phyloP scores from a whole-genome alignment of 2,888 invertebrate species.

The Polyommatus icarus region DNA sequence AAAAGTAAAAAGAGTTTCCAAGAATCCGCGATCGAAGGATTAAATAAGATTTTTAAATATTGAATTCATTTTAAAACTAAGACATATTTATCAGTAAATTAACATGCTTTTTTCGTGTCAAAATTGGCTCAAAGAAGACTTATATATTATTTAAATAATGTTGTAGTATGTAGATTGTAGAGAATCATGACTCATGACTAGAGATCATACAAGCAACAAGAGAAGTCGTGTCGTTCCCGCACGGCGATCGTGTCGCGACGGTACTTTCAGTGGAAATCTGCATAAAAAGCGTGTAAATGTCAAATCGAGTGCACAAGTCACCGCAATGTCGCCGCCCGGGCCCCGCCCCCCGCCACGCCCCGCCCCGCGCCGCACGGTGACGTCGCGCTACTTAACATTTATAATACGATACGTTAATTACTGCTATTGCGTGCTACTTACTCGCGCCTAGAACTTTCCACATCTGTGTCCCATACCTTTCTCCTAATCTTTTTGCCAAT shows the following conservation, averaged over 20 bases:
- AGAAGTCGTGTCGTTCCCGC: neutral
- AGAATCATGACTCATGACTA: neutral
- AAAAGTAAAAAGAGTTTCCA: too few species aligned
- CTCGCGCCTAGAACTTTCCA: slow-evolving; percentile 28
- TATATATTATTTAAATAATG: neutral
- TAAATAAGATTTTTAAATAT: too few species aligned
- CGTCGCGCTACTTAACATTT: slow-evolving; percentile 32
- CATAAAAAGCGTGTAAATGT: slow-evolving; percentile 47
- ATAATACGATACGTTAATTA: slow-evolving; percentile 27
- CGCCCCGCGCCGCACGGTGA: neutral
- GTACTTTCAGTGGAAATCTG: slow-evolving; percentile 45
- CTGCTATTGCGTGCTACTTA: slow-evolving; percentile 33
- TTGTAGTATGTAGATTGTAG: neutral
- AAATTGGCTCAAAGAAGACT: too few species aligned
- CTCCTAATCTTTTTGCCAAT: neutral
- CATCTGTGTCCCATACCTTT: neutral
- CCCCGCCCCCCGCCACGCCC: slow-evolving; percentile 8
- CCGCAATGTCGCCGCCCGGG: slow-evolving; percentile 42
- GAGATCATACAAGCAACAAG: neutral
- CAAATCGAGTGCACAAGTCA: slow-evolving; percentile 59
- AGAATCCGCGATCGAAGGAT: too few species aligned
- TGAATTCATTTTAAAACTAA: too few species aligned
- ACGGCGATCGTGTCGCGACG: neutral
- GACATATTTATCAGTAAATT: too few species aligned
- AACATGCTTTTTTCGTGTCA: too few species aligned